These are phyloP conservation scores for Girardia tigrina DNA, from an alignment of 2,888 invertebrate species.

Conservation along the genomic window DNA sequence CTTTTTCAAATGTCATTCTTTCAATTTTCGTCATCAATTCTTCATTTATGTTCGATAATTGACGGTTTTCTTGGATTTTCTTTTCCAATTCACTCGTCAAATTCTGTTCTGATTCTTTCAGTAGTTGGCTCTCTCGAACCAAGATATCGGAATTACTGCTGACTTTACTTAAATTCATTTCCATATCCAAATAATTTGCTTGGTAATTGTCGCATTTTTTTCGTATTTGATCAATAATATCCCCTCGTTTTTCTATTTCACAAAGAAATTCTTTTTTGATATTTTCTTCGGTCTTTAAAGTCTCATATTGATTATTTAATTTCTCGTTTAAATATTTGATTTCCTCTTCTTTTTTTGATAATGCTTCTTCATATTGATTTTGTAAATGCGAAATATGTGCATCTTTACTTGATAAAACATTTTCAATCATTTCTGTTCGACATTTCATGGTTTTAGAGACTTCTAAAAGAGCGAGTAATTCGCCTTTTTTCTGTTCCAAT, in stretches of 20 bases:
- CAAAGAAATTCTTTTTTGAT: background rate
- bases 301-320: background rate
- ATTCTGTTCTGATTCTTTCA: background rate
- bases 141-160: background rate
- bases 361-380: background rate
- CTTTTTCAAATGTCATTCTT: background rate
- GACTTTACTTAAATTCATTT: background rate
- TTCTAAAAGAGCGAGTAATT: background rate
- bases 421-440: background rate
- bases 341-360: background rate
- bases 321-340: background rate
- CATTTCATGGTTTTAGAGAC: background rate
- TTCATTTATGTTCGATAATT: background rate
- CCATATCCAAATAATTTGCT: background rate
- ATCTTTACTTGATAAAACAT: background rate
- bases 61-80: background rate
- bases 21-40: background rate
- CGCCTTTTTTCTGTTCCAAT: background rate
- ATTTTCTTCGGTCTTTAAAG: background rate
- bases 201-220: background rate
- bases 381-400: background rate
- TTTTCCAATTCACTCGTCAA: background rate
- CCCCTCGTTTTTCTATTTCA: background rate
- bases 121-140: background rate
- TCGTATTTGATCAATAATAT: background rate